phyloP scores from a whole-genome alignment of 2,888 invertebrate genomes.

The Saturnia pavonia region DNA sequence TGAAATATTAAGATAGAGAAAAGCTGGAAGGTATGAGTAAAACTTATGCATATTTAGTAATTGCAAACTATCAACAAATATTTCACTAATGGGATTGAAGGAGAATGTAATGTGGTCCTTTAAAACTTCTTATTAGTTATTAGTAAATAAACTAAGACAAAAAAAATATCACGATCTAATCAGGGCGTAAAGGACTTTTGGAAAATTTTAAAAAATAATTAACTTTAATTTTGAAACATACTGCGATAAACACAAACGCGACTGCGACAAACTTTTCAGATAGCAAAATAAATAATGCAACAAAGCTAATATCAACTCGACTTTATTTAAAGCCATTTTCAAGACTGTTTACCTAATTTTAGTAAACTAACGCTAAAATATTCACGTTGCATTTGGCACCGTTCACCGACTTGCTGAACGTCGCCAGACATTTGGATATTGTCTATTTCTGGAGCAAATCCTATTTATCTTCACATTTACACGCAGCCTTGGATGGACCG shows the following conservation, averaged over 20 bases:
- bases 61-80: too few relatives aligned
- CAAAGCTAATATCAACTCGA: not conserved
- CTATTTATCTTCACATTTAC: conserved; percentile 30
- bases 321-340: conserved; percentile 13
- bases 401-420: conserved; percentile 25
- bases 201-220: too few relatives aligned
- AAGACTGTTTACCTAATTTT: conserved; percentile 24
- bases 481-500: conserved; percentile 22
- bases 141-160: not conserved
- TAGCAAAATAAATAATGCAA: not conserved
- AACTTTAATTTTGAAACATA: too few relatives aligned
- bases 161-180: too few relatives aligned
- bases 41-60: not conserved
- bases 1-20: not conserved
- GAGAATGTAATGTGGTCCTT: too few relatives aligned
- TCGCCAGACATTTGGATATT: conserved; percentile 51
- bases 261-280: not conserved
- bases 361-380: conserved; percentile 30
- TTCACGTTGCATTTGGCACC: conserved; percentile 53
- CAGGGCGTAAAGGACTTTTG: too few relatives aligned
- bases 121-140: too few relatives aligned
- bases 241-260: too few relatives aligned
- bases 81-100: too few relatives aligned
- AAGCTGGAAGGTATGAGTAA: not conserved
- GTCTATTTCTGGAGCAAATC: conserved; percentile 45